Conservation (phyloP, 2,797 vertebrate genomes). For the Eulemur rubriventer region DNA sequence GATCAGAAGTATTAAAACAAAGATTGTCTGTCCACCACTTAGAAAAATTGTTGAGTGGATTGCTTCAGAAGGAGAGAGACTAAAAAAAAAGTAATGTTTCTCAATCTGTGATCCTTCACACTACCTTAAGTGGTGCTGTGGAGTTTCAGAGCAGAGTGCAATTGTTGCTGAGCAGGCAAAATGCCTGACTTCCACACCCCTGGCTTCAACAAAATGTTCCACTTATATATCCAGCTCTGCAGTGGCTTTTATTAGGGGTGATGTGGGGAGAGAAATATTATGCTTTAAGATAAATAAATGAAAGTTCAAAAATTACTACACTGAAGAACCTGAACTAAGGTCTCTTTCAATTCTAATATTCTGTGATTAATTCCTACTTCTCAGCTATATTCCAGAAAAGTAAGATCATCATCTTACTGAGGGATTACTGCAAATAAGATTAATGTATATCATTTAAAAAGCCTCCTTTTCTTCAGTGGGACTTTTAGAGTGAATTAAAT, state of each 20-base stretch:
- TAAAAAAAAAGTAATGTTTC: neutral
- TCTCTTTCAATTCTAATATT: neutral
- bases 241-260: neutral
- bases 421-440: slow-evolving; percentile 21
- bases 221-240: neutral
- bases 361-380: slow-evolving; percentile 2
- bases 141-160: neutral
- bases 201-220: neutral
- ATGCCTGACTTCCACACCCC: neutral
- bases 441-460: slow-evolving; percentile 41
- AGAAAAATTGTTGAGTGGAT: neutral
- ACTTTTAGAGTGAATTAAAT: neutral
- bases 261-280: neutral
- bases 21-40: neutral
- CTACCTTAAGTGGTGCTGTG: neutral
- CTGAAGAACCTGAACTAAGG: neutral
- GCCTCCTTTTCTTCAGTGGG: neutral
- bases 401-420: neutral
- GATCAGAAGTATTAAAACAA: slow-evolving; percentile 9
- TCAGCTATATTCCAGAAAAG: slow-evolving; percentile 12
- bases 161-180: neutral
- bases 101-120: neutral
- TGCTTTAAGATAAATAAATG: neutral
- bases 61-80: neutral
- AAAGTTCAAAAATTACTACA: slow-evolving; percentile 10